Evolutionary conservation across 2,113 vertebrate species (phyloP).

Genomic region (Siniperca chuatsi): DNA sequence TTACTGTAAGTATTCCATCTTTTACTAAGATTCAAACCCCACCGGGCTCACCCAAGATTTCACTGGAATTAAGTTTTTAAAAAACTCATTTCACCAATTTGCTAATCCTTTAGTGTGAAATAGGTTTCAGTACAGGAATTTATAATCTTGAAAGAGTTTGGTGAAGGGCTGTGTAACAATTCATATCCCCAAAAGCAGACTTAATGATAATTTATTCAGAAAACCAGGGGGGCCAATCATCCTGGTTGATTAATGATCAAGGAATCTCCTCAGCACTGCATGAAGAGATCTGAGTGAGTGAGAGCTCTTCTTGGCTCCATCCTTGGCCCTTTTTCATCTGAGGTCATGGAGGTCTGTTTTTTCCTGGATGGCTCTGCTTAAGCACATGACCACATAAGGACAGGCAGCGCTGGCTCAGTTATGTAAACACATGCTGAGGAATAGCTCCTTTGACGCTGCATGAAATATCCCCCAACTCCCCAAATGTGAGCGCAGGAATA

Average conservation of each 20-base stretch:
- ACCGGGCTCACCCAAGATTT: not conserved
- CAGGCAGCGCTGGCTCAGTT: constrained; percentile 74
- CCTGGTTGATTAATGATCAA: constrained; percentile 28
- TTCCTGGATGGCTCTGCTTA: constrained; percentile 70
- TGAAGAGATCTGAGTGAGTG: constrained; percentile 1
- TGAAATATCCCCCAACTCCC: constrained; percentile 50
- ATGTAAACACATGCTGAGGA: constrained; percentile 81
- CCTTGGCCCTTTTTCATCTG: constrained; percentile 57
- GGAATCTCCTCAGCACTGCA: constrained; percentile 32
- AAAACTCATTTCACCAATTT: constrained; percentile 46
- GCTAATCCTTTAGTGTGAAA: constrained; percentile 59
- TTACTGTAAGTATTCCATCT: not conserved
- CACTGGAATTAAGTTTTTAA: constrained; percentile 1
- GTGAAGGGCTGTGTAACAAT: not conserved
- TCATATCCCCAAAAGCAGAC: constrained; percentile 25
- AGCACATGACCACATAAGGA: constrained; percentile 87
- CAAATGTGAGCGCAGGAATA: constrained; percentile 41
- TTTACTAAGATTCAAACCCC: constrained; percentile 3
- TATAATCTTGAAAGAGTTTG: constrained; percentile 34
- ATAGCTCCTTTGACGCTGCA: constrained; percentile 59
- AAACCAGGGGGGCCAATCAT: constrained; percentile 22
- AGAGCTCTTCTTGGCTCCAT: constrained; percentile 59
- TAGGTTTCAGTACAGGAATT: constrained; percentile 34
- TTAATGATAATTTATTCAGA: constrained; percentile 37
- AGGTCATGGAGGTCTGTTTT: constrained; percentile 70